Base-by-base conservation (phyloP, 1,140 invertebrate genomes). In the Notospermus geniculatus region DNA sequence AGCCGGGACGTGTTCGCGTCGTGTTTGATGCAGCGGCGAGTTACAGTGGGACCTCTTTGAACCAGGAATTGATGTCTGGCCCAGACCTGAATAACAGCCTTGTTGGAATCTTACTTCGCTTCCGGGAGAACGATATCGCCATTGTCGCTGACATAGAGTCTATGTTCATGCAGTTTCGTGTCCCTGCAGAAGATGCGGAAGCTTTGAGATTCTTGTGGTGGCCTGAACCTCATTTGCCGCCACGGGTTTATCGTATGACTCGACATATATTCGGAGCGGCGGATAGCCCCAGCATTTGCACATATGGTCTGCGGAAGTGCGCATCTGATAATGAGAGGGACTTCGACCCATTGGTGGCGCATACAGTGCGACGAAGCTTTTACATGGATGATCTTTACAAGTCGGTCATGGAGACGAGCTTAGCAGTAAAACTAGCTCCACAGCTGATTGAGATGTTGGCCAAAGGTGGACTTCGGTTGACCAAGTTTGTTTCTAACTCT, bases 51-150 rank as follows among this genome's bases (percentile, higher is more conserved):
- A 62, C 52, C n/a, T 76, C 71, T 2, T 54, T 78, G 1, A 77
- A 78, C 56, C 50, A 70, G 11, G 25, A 54, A 11, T 43, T 77
- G 11, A 39, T 70, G 1, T 22, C 59, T 4, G 74, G 76, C 9
- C 80, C 83, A 13, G 74, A 74, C 57, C 54, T 84, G 0, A 80
- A 82, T 64, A 73, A 56, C 52, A 54, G 27, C 39, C 54, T 74
- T 13, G 39, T 71, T 25, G 71, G 63, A 29, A 62, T 72, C 7
- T 62, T 74, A n/a, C 27, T 63, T 1, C 54, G 62, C 17, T 72
- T 72, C 54, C 46, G 72, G 7, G 17, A 62, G 50, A 55, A 68
- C 27, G 54, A 32, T 13, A 59, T 74, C 5, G 70, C 71, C 17
- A 22, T 71, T 1, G 59, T 65, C 19, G 54, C 55, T 19, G 60